These are phyloP conservation scores for Lasaia peninsularis DNA, from an alignment of 1,140 invertebrate genomes.

Conservation along the genomic window DNA sequence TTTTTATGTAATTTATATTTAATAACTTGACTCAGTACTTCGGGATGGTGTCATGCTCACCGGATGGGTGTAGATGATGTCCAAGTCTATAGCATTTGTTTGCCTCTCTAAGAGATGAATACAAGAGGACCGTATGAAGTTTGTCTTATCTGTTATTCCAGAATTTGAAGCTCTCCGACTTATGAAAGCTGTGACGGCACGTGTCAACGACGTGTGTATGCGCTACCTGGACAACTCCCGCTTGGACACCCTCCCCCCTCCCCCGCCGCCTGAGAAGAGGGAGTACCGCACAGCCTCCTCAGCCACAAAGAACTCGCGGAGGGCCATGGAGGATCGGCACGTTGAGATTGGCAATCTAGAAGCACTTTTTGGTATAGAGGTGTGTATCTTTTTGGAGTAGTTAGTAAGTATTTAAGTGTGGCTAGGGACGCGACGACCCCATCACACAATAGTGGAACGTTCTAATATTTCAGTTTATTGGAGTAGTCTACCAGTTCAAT, in stretches of 20 bases:
- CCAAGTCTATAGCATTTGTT: too few species aligned
- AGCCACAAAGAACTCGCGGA: slow-evolving; percentile 87
- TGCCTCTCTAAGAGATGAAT: too few species aligned
- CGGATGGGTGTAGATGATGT: too few species aligned
- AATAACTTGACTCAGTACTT: too few species aligned
- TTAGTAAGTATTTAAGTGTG: too few species aligned
- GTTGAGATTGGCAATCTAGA: slow-evolving; percentile 86
- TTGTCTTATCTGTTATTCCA: slow-evolving; percentile 56
- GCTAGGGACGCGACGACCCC: too few species aligned
- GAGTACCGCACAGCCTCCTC: slow-evolving; percentile 77
- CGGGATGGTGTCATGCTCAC: too few species aligned
- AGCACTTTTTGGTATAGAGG: slow-evolving; percentile 82
- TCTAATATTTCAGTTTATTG: too few species aligned
- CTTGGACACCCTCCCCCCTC: slow-evolving; percentile 74
- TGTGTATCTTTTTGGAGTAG: slow-evolving; percentile 43
- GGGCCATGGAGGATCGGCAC: slow-evolving; percentile 93
- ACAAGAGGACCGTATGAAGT: too few species aligned
- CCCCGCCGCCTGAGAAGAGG: slow-evolving; percentile 74
- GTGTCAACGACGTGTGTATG: slow-evolving; percentile 84
- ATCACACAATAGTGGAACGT: too few species aligned
- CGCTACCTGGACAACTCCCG: slow-evolving; percentile 82
- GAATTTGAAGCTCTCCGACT: slow-evolving; percentile 84
- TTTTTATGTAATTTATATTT: too few species aligned
- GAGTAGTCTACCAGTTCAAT: too few species aligned
- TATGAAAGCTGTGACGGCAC: slow-evolving; percentile 84